Base-by-base conservation (phyloP, 2,888 invertebrate species). In the Oasisia sp. region DNA sequence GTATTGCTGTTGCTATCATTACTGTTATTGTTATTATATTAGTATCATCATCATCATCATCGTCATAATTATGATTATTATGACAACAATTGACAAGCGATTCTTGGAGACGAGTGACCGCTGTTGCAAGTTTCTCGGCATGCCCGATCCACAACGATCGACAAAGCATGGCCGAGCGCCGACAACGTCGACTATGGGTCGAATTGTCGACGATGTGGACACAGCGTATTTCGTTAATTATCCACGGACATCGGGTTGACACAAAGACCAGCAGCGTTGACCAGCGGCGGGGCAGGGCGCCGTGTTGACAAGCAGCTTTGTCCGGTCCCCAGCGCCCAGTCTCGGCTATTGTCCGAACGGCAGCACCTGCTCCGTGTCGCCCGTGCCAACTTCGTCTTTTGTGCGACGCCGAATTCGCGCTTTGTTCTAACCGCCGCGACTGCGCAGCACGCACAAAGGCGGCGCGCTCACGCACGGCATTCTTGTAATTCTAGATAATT, bases 351-450 rank as follows among this genome's bases (percentile, higher is more conserved):
- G 74, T 74, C 74, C 74, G 74, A 7, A 7, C 27, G 74, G 74
- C 4, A 2, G n/a, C 74, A 74, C 74, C 74, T 74, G 74, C n/a
- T 74, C 74, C 74, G 74, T 74, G 74, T 74, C 19, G 74, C 27
- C 74, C 74, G 74, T 74, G 74, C 74, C 74, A 27, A 74, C 74
- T 74, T 74, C 74, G 74, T 74, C 74, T 74, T 74, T 74, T 74
- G 74, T 74, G 74, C 74, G 74, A 74, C 74, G 74, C 74, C 74
- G 74, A 74, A 27, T 74, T 74, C 74, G 74, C 74, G 74, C 74
- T 74, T 74, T 74, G 74, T 74, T 74, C 74, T 74, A 74, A 14
- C 74, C 74, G 27, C 74, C 74, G 74, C 27, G 74, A 74, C 74
- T 27, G 27, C 19, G 7, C 14, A 3, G 74, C 74, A 7, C 74